Conservation (phyloP, 2,797 vertebrate genomes). For the Pangasius mekongensis region DNA sequence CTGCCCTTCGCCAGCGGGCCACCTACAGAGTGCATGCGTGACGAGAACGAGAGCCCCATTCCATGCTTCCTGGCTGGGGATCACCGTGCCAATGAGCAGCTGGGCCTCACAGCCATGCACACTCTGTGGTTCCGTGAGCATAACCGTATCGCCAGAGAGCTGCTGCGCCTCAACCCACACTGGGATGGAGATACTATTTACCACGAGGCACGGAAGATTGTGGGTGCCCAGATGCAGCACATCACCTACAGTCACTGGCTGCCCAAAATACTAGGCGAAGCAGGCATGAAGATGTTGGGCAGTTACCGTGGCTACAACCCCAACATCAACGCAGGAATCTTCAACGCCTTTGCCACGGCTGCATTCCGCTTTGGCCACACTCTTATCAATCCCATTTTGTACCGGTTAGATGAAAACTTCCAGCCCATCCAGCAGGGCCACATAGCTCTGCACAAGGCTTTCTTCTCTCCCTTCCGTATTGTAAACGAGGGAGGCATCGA, state of each 20-base stretch:
- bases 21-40: constrained; percentile 95
- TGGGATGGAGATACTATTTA: constrained; percentile 99
- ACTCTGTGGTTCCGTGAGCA: constrained; percentile 97
- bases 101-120: constrained; percentile 95
- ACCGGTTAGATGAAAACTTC: constrained; percentile 90
- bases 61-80: constrained; percentile 97
- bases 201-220: constrained; percentile 93
- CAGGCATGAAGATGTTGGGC: constrained; percentile 88
- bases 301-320: constrained; percentile 89
- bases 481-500: constrained; percentile 98
- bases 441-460: constrained; percentile 93
- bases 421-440: constrained; percentile 90
- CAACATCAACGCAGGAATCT: constrained; percentile 88
- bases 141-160: constrained; percentile 90
- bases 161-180: constrained; percentile 92
- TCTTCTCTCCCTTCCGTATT: constrained; percentile 97
- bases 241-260: constrained; percentile 97
- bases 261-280: constrained; percentile 94
- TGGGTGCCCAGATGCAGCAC: constrained; percentile 97
- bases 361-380: constrained; percentile 98
- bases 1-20: constrained; percentile 94
- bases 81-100: constrained; percentile 94
- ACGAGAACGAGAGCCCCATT: constrained; percentile 96
- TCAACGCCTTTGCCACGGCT: constrained; percentile 93
- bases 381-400: constrained; percentile 92